A percentile compares a stretch with the other conserved stretches of the same genome.
phyloP scores from a whole-genome alignment of 1,140 invertebrate genomes.

The Octopus bimaculoides region DNA sequence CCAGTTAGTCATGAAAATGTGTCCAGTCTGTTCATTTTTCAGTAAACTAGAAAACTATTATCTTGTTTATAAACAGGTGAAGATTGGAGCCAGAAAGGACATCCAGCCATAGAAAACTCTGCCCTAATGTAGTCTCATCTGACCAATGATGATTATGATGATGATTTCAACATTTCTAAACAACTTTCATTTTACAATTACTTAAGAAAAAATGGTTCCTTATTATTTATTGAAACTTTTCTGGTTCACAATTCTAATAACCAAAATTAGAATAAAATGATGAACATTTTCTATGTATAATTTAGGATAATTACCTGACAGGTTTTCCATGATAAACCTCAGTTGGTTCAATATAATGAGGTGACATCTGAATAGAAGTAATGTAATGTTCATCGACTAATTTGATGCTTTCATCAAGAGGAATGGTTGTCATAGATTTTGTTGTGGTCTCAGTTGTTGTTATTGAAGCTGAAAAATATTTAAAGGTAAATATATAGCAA shows the following conservation, averaged over 20 bases:
- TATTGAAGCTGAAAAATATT: slow-evolving; percentile 16
- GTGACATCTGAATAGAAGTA: slow-evolving; percentile 43
- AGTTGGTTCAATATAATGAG: slow-evolving; percentile 44
- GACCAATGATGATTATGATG: too few relatives aligned
- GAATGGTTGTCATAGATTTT: slow-evolving; percentile 25
- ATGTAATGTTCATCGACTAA: slow-evolving; percentile 40
- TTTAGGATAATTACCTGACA: slow-evolving; percentile 40
- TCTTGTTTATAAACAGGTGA: too few relatives aligned
- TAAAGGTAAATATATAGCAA: neutral
- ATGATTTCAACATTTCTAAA: too few relatives aligned
- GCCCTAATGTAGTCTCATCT: too few relatives aligned
- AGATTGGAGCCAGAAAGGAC: too few relatives aligned
- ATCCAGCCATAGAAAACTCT: too few relatives aligned
- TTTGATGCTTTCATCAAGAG: slow-evolving; percentile 25
- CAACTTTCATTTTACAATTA: too few relatives aligned
- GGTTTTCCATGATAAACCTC: slow-evolving; percentile 47
- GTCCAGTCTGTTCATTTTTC: too few relatives aligned
- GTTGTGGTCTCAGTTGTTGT: slow-evolving; percentile 20
- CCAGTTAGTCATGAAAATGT: too few relatives aligned
- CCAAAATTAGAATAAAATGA: neutral
- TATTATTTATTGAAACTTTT: too few relatives aligned
- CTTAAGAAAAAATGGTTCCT: too few relatives aligned
- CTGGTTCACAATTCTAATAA: neutral
- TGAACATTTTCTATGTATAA: neutral
- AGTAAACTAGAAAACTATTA: too few relatives aligned